Base-by-base conservation (phyloP, 1,140 invertebrate genomes). In the Drosophila parabipectinata region DNA sequence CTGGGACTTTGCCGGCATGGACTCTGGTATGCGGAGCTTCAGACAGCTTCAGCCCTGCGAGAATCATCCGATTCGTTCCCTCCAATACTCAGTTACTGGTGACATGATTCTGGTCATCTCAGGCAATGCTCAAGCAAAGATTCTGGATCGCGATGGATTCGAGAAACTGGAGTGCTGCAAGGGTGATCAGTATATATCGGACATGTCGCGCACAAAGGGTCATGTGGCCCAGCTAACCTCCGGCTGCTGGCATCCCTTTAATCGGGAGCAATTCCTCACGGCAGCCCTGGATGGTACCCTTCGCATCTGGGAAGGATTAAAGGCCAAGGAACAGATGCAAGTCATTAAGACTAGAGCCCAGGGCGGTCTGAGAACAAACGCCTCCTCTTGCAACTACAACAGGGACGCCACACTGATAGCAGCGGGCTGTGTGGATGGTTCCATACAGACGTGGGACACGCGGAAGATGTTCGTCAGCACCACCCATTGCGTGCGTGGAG, bases 1-100 rank as follows among this genome's bases (percentile, higher is more conserved):
- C 73, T 99, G 98, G 97, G 98, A 99, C 93, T 99, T 99, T 94
- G 96, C 97, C 60, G 98, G 98, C 7, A 99, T 99, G 98, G 98
- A 99, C 92, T 94, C 96, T 0, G 95, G 96, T 0, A 94, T 99
- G 92, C 94, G 96, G 54, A 97, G 97, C 72, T 99, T 99, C 90
- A 94, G 98, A n/a, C 97, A 96, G 0, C 92, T 99, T 6, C 95
- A 96, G 73, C 98, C 98, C 0, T 98, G 97, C 92, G 98, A 99
- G 92, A 97, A 98, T 90, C 97, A 99, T 93, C 97, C 97, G 0
- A 98, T 99, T 34, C 96, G 96, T 80, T 94, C 95, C 56, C 85
- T 99, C 0, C 96, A 98, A 66, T 99, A 99, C 92, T 99, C 97
- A 0, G 94, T 94, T 0, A 99, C 98, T 0, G 98, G 98, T 0